phyloP scores from a whole-genome alignment of 2,797 vertebrate genomes.

The Artibeus lituratus region DNA sequence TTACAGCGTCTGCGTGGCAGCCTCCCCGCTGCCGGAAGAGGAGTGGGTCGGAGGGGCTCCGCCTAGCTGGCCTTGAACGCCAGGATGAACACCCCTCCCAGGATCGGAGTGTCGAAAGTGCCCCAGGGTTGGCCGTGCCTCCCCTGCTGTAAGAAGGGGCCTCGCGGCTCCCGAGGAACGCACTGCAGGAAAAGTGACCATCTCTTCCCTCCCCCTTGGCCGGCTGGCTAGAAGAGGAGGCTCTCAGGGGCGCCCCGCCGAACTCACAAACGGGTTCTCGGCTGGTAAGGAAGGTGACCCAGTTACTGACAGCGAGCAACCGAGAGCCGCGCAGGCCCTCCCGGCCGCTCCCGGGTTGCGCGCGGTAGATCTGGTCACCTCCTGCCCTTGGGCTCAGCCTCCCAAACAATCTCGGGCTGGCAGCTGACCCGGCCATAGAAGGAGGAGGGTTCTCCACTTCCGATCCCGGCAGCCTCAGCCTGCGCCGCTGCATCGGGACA shows the following conservation, averaged over 20 bases:
- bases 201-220: not conserved
- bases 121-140: not conserved
- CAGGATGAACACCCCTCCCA: not conserved
- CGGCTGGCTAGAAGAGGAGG: not conserved
- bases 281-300: not conserved
- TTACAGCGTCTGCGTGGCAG: not conserved
- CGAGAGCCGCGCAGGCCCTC: fast-evolving
- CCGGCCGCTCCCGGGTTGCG: not conserved
- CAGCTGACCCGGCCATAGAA: not conserved
- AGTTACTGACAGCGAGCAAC: fast-evolving
- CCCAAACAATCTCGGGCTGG: not conserved
- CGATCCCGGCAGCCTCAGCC: not conserved
- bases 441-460: not conserved
- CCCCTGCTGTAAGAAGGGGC: not conserved
- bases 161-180: not conserved
- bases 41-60: not conserved
- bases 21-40: not conserved
- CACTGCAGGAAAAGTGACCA: not conserved
- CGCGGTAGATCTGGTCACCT: not conserved
- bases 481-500: not conserved
- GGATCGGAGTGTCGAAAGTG: not conserved
- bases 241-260: not conserved
- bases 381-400: not conserved
- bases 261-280: not conserved
- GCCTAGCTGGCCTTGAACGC: not conserved